Percentiles rank a stretch among this genome's conserved stretches.
These are phyloP conservation scores for Hemitrygon akajei DNA, from an alignment of 2,797 vertebrate species.

Conservation along the genomic window DNA sequence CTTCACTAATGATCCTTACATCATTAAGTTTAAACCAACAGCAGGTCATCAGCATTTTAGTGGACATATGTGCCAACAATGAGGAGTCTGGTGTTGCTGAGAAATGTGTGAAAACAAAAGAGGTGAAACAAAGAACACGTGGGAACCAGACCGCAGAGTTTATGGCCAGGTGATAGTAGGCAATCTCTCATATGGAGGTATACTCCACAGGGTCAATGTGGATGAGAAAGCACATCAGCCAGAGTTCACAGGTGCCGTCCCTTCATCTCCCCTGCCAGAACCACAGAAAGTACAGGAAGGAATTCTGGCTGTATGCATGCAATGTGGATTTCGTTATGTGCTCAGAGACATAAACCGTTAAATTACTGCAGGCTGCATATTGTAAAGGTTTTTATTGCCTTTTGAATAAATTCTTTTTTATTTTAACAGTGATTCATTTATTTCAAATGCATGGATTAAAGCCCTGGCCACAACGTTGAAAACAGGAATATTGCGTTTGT, in stretches of 20 bases:
- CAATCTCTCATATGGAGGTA: slow-evolving; percentile 33
- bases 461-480: neutral
- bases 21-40: slow-evolving; percentile 13
- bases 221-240: neutral
- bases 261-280: slow-evolving; percentile 24
- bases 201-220: slow-evolving; percentile 3
- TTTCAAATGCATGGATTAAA: neutral
- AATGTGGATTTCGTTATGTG: slow-evolving; percentile 33
- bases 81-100: slow-evolving; percentile 15
- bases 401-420: neutral
- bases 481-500: neutral
- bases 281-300: slow-evolving; percentile 27
- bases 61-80: slow-evolving; percentile 21
- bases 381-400: neutral
- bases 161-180: slow-evolving; percentile 30
- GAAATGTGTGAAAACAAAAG: slow-evolving; percentile 31
- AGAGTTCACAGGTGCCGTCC: slow-evolving; percentile 26
- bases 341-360: neutral
- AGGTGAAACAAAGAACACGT: slow-evolving; percentile 29
- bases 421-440: neutral
- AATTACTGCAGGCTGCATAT: neutral
- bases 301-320: neutral
- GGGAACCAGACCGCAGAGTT: slow-evolving; percentile 32
- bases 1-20: slow-evolving; percentile 4
- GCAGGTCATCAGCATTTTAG: slow-evolving; percentile 13